Percentiles rank a stretch among this genome's conserved stretches.
phyloP scores from a whole-genome alignment of 2,113 vertebrate species.

The Blennius ocellaris region DNA sequence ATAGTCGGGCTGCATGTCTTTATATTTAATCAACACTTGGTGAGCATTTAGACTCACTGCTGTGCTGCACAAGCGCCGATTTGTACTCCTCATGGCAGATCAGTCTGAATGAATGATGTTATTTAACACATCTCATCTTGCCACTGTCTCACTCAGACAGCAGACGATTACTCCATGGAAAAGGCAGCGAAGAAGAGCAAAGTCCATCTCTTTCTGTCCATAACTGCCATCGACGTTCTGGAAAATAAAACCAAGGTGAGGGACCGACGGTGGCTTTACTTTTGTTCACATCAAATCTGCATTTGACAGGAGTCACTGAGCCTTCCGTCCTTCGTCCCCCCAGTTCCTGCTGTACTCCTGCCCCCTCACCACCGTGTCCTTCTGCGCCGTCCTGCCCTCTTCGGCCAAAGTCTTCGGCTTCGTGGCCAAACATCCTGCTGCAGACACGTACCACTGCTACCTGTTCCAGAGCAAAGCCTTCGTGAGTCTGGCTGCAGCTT shows the following conservation, averaged over 20 bases:
- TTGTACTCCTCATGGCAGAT: too few species aligned
- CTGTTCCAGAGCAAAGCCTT: conserved; percentile 80
- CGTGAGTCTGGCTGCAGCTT: conserved; percentile 68
- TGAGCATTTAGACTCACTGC: too few species aligned
- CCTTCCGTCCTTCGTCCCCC: neutral
- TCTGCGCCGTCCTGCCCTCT: conserved; percentile 77
- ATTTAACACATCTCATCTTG: neutral
- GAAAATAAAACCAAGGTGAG: conserved; percentile 83
- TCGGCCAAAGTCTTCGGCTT: conserved; percentile 80
- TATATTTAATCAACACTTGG: too few species aligned
- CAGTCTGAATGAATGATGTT: too few species aligned
- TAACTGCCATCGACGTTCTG: conserved; percentile 78
- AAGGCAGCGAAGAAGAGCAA: conserved; percentile 76
- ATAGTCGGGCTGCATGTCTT: too few species aligned
- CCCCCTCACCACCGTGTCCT: conserved; percentile 76
- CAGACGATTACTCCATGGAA: conserved; percentile 51
- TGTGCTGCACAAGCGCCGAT: too few species aligned
- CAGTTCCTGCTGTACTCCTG: conserved; percentile 81
- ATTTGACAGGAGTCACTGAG: too few species aligned
- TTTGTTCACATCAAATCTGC: too few species aligned
- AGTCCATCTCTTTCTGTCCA: conserved; percentile 76
- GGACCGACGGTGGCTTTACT: too few species aligned
- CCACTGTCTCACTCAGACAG: conserved; percentile 49
- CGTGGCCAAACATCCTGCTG: conserved; percentile 76
- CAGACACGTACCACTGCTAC: conserved; percentile 79